A percentile compares a stretch with the other conserved stretches of the same genome.
These are phyloP conservation scores for Conchocele bisecta DNA, from an alignment of 2,888 invertebrate genomes.

Conservation along the genomic window DNA sequence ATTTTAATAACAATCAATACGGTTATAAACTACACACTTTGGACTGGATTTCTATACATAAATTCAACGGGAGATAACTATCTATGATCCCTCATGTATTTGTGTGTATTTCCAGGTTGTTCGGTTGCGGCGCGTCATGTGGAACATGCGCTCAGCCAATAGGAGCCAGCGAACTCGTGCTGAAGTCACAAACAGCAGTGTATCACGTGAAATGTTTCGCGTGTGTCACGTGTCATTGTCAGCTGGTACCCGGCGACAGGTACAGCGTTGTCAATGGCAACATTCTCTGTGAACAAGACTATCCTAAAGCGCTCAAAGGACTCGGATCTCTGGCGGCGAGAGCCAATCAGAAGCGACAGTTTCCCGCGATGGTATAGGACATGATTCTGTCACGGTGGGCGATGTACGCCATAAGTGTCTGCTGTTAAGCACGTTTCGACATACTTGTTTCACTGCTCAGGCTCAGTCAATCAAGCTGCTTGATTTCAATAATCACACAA, in stretches of 20 bases:
- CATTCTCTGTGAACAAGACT: slow-evolving; percentile 97
- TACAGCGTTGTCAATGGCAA: slow-evolving; percentile 95
- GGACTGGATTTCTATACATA: too few species aligned
- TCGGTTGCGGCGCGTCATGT: slow-evolving; percentile 94
- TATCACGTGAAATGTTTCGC: slow-evolving; percentile 98
- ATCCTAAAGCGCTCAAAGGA: slow-evolving; percentile 91
- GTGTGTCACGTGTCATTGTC: slow-evolving; percentile 95
- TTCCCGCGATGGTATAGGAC: slow-evolving; percentile 56
- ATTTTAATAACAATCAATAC: too few species aligned
- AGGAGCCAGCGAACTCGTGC: slow-evolving; percentile 96
- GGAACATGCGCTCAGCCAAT: slow-evolving; percentile 95
- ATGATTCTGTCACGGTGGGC: too few species aligned
- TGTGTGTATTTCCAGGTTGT: slow-evolving; percentile 88
- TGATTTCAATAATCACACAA: too few species aligned
- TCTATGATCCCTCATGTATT: too few species aligned
- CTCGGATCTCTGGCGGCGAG: slow-evolving; percentile 68
- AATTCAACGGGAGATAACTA: too few species aligned
- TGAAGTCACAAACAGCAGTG: slow-evolving; percentile 89
- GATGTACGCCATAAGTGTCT: too few species aligned
- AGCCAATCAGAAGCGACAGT: slow-evolving; percentile 73
- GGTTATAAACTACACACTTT: too few species aligned
- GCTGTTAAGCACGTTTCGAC: too few species aligned
- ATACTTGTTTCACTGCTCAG: too few species aligned
- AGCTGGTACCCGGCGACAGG: slow-evolving; percentile 95
- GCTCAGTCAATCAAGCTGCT: too few species aligned